Conservation (phyloP, 1,140 invertebrate genomes). For the Leptopilina boulardi region DNA sequence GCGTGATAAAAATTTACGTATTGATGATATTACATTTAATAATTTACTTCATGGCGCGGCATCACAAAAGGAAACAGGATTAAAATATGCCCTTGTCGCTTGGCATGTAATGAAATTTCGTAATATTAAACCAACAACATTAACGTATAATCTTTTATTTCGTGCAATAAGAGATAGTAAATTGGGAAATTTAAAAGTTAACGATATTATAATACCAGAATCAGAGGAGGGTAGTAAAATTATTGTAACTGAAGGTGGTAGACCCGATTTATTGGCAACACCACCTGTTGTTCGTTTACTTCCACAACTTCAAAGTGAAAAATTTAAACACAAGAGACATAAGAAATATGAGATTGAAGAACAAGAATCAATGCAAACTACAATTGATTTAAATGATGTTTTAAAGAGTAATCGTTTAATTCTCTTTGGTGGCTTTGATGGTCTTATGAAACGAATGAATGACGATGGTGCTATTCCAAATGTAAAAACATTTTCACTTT, state of each 20-base stretch:
- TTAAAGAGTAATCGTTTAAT: conserved; percentile 81
- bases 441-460: conserved; percentile 86
- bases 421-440: conserved; percentile 86
- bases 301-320: conserved; percentile 38
- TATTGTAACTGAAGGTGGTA: conserved; percentile 41
- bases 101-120: conserved; percentile 87
- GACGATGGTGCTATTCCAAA: conserved; percentile 81
- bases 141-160: conserved; percentile 89
- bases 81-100: conserved; percentile 87
- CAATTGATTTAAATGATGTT: conserved; percentile 52
- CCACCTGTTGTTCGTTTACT: conserved; percentile 60
- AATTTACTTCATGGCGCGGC: conserved; percentile 90
- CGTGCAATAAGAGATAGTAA: conserved; percentile 87
- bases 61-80: conserved; percentile 85
- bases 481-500: conserved; percentile 86
- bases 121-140: conserved; percentile 82
- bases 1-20: conserved; percentile 79
- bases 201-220: conserved; percentile 70
- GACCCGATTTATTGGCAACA: conserved; percentile 62
- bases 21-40: conserved; percentile 84
- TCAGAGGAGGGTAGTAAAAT: conserved; percentile 41
- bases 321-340: not conserved
- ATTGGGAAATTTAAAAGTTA: conserved; percentile 81
- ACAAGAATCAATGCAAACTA: not conserved
- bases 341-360: not conserved